Percentiles rank a stretch among this genome's conserved stretches.
These are phyloP conservation scores for Echinarachnius parma DNA, from an alignment of 53 echinoderm and acorn worm species.

Conservation along the genomic window DNA sequence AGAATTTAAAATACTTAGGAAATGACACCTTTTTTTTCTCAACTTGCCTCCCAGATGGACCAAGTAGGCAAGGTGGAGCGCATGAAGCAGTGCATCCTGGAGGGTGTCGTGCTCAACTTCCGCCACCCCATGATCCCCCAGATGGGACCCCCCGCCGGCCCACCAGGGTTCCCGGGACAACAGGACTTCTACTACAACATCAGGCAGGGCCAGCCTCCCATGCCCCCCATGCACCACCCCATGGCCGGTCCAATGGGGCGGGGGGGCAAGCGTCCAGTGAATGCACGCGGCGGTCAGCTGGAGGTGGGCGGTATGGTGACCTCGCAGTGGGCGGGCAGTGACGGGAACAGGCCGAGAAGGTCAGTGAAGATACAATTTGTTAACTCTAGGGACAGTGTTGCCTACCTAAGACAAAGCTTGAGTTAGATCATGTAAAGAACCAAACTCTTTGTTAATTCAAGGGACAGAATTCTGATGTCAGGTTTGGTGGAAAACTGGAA, in stretches of 20 bases:
- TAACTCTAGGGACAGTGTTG: no score
- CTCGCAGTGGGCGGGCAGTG: slow-evolving; percentile 96
- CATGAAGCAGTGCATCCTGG: slow-evolving; percentile 92
- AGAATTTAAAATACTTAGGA: no score
- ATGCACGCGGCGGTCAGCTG: slow-evolving; percentile 82
- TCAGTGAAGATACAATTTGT: no score
- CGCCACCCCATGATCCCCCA: slow-evolving; percentile 80
- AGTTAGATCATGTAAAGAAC: no score
- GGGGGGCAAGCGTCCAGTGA: slow-evolving; percentile 64
- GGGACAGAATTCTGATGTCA: no score
- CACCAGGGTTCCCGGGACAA: slow-evolving; percentile 59
- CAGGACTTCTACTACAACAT: slow-evolving; percentile 86
- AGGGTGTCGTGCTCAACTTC: slow-evolving; percentile 79
- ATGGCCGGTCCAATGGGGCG: slow-evolving; percentile 59
- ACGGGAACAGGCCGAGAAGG: slow-evolving; percentile 86
- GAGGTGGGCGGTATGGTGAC: slow-evolving; percentile 97
- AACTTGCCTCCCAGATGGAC: slow-evolving; percentile 77
- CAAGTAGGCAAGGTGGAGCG: slow-evolving; percentile 97
- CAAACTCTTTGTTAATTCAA: no score
- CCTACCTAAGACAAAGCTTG: no score
- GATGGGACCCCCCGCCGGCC: slow-evolving; percentile 67
- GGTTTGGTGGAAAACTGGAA: no score
- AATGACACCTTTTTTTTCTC: slow-evolving; percentile 9
- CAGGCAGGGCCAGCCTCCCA: slow-evolving; percentile 67
- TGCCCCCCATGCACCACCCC: slow-evolving; percentile 57